Conservation (phyloP, 2,888 invertebrate genomes). For the Lypha dubia region DNA sequence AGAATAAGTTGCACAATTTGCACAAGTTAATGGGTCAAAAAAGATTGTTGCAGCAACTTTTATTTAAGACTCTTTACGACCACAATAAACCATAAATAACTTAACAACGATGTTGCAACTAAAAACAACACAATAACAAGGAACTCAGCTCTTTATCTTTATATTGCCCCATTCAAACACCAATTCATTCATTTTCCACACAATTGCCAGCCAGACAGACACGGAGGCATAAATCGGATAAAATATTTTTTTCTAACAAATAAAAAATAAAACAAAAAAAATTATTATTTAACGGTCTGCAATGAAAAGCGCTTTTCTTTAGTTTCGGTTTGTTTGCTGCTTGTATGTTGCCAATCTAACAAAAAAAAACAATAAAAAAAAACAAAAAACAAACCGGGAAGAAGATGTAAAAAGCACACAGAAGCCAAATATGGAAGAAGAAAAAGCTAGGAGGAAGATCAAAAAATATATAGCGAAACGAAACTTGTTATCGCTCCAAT, state of each 20-base stretch:
- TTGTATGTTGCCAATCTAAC: conserved; percentile 38
- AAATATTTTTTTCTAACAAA: conserved; percentile 22
- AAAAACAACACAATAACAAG: conserved; percentile 45
- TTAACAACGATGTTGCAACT: conserved; percentile 45
- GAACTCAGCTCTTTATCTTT: conserved; percentile 32
- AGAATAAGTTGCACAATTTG: conserved; percentile 59
- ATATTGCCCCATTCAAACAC: conserved; percentile 37
- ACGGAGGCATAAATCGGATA: conserved; percentile 28
- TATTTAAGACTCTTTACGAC: conserved; percentile 40
- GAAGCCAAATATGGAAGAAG: conserved; percentile 1
- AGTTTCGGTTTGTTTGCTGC: conserved; percentile 9
- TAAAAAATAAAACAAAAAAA: conserved; percentile 27
- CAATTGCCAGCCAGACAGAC: conserved; percentile 56
- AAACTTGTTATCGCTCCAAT: conserved; percentile 70
- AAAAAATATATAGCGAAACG: conserved; percentile 59
- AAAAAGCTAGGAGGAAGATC: conserved; percentile 41
- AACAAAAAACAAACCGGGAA: conserved; percentile 28
- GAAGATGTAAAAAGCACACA: background rate
- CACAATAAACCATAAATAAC: conserved; percentile 58
- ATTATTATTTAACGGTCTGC: conserved; percentile 59
- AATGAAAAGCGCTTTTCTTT: conserved; percentile 33
- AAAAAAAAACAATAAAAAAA: conserved; percentile 42
- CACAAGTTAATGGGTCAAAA: conserved; percentile 56
- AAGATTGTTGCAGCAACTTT: conserved; percentile 33
- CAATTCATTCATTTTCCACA: conserved; percentile 58